A percentile compares a stretch with the other conserved stretches of the same genome.
phyloP scores from a whole-genome alignment of 2,113 vertebrate species.

The Atherinomorus stipes region DNA sequence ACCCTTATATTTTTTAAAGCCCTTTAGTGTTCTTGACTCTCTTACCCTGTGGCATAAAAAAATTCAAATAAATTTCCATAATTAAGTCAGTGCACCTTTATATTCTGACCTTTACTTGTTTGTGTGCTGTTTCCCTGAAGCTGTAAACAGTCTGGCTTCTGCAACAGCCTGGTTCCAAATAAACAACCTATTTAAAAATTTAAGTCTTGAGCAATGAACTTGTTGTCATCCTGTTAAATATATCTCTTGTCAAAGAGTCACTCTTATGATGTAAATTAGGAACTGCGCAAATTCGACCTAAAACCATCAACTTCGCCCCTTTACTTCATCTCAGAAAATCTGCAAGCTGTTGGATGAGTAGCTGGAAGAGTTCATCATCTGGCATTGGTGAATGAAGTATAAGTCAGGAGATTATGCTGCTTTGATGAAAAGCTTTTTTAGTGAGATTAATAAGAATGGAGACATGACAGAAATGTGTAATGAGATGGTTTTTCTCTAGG shows the following conservation, averaged over 20 bases:
- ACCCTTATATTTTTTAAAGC: no score
- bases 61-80: slow-evolving; percentile 1
- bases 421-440: slow-evolving; percentile 13
- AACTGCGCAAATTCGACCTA: not conserved
- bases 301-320: not conserved
- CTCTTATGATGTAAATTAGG: not conserved
- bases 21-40: not conserved
- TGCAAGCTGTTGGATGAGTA: not conserved
- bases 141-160: not conserved
- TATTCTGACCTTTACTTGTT: slow-evolving; percentile 11
- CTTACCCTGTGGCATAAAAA: not conserved
- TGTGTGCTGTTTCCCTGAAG: slow-evolving; percentile 6
- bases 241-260: no score
- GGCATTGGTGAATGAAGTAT: slow-evolving; percentile 16
- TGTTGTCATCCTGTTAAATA: no score
- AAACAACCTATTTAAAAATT: no score
- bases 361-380: not conserved
- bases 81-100: not conserved
- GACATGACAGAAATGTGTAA: slow-evolving; percentile 10
- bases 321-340: slow-evolving; percentile 1
- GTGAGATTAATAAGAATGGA: slow-evolving; percentile 17
- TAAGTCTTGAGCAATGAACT: no score
- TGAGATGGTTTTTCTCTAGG: not conserved
- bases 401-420: slow-evolving; percentile 18
- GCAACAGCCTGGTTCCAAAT: not conserved